These are phyloP conservation scores for Xyliphius kryptos DNA, from an alignment of 2,113 vertebrate genomes.

Conservation along the genomic window DNA sequence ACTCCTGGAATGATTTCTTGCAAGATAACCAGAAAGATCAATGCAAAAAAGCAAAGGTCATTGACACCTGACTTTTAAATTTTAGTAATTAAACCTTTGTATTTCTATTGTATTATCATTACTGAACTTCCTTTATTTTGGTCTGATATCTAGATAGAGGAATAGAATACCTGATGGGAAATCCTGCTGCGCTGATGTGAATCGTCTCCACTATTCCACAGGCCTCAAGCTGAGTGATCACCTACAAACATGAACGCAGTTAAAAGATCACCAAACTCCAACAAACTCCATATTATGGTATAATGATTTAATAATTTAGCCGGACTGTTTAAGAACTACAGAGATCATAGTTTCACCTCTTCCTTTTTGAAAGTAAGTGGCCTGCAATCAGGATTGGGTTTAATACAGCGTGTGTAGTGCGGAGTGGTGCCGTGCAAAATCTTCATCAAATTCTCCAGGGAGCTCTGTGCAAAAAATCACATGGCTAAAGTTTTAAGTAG, in stretches of 20 bases:
- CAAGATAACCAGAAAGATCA: too few relatives aligned
- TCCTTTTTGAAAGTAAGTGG: constrained; percentile 74
- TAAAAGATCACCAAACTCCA: not conserved
- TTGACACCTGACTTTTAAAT: too few relatives aligned
- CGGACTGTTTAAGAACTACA: not conserved
- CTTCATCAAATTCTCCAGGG: constrained; percentile 83
- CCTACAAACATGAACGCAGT: constrained; percentile 57
- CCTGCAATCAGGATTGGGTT: constrained; percentile 82
- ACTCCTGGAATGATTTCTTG: too few relatives aligned
- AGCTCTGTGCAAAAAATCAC: constrained; percentile 64
- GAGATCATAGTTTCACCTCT: constrained; percentile 66
- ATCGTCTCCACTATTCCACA: constrained; percentile 95
- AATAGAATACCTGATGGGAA: constrained; percentile 78
- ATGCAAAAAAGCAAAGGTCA: too few relatives aligned
- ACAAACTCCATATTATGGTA: not conserved
- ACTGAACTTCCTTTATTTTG: not conserved
- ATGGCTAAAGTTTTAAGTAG: not conserved
- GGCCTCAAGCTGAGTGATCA: constrained; percentile 85
- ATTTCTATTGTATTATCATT: not conserved
- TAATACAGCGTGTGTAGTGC: constrained; percentile 94
- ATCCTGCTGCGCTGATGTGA: constrained; percentile 91
- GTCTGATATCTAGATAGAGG: not conserved
- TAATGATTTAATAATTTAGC: too few relatives aligned
- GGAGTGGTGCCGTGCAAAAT: constrained; percentile 80
- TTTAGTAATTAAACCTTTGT: too few relatives aligned